phyloP scores from a whole-genome alignment of 2,797 vertebrate genomes.

The Crocodylus rhombifer region DNA sequence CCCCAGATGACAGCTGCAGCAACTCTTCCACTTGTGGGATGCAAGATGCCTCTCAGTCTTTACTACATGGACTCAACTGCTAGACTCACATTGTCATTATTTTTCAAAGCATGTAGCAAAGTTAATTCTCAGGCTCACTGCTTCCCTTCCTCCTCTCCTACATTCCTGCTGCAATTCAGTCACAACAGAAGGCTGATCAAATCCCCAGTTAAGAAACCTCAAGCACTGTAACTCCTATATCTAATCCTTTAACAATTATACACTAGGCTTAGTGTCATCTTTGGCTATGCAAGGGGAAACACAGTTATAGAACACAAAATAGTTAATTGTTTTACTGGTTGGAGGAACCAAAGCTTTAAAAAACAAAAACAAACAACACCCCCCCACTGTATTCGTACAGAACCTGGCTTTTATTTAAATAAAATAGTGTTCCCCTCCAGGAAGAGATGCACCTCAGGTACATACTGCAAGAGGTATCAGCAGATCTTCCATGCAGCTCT shows the following conservation, averaged over 20 bases:
- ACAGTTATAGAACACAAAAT: rapidly evolving
- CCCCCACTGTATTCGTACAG: background rate
- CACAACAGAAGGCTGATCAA: background rate
- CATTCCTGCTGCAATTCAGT: background rate
- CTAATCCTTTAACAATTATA: background rate
- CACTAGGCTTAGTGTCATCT: rapidly evolving
- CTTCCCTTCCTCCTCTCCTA: rapidly evolving
- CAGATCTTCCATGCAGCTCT: background rate
- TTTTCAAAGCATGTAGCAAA: no score
- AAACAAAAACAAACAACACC: no score
- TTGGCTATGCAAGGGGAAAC: rapidly evolving
- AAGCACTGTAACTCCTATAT: rapidly evolving
- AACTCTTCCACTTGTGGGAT: background rate
- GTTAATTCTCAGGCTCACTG: rapidly evolving
- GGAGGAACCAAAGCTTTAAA: background rate
- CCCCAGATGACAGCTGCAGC: background rate
- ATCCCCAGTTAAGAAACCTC: background rate
- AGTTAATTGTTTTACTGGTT: background rate
- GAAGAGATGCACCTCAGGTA: background rate
- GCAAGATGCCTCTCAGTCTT: background rate
- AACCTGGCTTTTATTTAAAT: conserved; percentile 50
- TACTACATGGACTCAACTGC: background rate
- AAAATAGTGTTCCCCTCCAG: background rate
- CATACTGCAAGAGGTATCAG: background rate
- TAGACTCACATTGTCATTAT: no score